Evolutionary conservation across 2,797 vertebrate genomes (phyloP).

Genomic region (Poeciliopsis paucimaculata): DNA sequence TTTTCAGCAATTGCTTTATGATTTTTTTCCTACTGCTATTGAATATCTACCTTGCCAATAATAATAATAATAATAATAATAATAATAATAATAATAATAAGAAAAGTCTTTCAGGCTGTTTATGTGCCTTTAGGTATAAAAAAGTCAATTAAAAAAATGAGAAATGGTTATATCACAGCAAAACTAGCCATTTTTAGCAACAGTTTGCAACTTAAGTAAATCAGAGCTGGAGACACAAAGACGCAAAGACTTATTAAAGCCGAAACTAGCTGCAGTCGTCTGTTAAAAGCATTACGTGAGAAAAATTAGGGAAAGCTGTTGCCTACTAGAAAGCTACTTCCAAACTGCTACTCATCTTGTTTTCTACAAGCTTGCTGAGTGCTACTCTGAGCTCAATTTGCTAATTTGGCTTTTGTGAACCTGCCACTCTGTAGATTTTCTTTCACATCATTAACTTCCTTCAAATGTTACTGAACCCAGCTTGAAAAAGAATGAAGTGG

Average conservation of each 20-base stretch:
- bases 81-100: neutral
- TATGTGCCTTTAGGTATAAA: neutral
- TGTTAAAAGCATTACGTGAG: neutral
- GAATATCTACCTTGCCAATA: neutral
- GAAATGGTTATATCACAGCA: neutral
- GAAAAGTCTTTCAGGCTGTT: neutral
- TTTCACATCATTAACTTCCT: neutral
- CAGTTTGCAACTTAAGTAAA: neutral
- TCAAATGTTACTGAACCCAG: neutral
- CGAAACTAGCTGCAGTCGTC: neutral
- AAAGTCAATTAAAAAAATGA: neutral
- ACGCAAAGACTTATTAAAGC: neutral
- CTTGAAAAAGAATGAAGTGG: neutral
- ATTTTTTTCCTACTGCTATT: neutral
- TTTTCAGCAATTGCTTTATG: neutral
- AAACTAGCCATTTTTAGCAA: neutral
- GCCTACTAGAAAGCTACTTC: neutral
- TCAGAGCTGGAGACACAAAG: neutral
- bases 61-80: neutral
- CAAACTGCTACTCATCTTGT: neutral
- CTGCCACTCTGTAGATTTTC: neutral
- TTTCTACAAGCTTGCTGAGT: neutral
- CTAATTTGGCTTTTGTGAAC: conserved; percentile 2
- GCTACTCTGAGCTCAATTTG: neutral
- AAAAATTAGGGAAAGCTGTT: neutral